phyloP scores from a whole-genome alignment of 2,888 invertebrate species.

The Amitus sp. region DNA sequence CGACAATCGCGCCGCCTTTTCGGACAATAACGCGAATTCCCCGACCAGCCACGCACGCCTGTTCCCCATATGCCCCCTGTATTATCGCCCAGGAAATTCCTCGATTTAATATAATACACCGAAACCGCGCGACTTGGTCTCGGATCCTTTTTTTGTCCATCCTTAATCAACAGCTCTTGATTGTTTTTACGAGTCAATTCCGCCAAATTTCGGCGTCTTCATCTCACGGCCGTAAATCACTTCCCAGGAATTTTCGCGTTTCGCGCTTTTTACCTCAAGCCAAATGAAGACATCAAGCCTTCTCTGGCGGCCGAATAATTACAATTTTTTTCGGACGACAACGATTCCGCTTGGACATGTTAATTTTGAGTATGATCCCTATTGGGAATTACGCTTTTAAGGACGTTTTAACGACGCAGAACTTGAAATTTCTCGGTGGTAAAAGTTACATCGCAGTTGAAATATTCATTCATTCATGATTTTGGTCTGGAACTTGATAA shows the following conservation, averaged over 20 bases:
- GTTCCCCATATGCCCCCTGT: conserved; percentile 25
- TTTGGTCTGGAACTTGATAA: too few relatives aligned
- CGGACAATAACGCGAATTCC: conserved; percentile 31
- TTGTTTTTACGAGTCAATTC: conserved; percentile 60
- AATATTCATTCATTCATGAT: too few relatives aligned
- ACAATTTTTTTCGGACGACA: too few relatives aligned
- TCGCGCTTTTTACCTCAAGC: conserved; percentile 36
- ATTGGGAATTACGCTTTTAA: too few relatives aligned
- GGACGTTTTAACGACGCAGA: too few relatives aligned
- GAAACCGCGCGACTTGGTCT: too few relatives aligned
- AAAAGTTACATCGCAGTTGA: too few relatives aligned
- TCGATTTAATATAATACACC: too few relatives aligned
- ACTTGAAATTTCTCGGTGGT: too few relatives aligned
- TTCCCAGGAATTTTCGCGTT: conserved; percentile 50
- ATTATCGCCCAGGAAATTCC: conserved; percentile 19
- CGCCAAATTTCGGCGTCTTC: conserved; percentile 54
- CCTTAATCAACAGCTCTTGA: conserved; percentile 59
- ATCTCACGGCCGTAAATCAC: conserved; percentile 59
- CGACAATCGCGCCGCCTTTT: conserved; percentile 32
- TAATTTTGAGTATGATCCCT: too few relatives aligned
- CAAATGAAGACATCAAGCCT: conserved; percentile 43
- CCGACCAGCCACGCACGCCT: conserved; percentile 27
- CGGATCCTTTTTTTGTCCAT: conserved; percentile 24
- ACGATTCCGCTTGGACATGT: too few relatives aligned
- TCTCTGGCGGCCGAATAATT: too few relatives aligned